These are phyloP conservation scores for Andrena minutula DNA, from an alignment of 2,888 invertebrate species.

Conservation along the genomic window DNA sequence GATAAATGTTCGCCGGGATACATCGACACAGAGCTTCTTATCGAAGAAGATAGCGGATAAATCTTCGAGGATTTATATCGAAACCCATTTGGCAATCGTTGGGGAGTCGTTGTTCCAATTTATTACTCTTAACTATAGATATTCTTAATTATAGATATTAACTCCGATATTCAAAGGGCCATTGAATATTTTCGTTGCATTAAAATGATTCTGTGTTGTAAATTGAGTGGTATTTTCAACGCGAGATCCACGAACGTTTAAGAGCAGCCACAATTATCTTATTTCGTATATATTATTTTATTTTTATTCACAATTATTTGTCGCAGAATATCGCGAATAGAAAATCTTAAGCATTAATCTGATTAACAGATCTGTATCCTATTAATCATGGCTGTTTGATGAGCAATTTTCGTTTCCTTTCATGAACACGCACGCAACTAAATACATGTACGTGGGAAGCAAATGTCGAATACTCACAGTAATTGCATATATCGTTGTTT, in stretches of 20 bases:
- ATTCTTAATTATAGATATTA: too few relatives aligned
- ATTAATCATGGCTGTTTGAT: too few relatives aligned
- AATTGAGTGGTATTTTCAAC: too few relatives aligned
- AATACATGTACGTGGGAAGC: background rate
- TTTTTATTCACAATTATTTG: too few relatives aligned
- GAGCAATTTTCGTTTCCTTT: too few relatives aligned
- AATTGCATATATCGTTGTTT: background rate
- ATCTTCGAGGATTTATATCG: conserved; percentile 58
- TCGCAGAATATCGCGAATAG: too few relatives aligned
- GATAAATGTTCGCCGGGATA: background rate
- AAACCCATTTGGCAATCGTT: conserved; percentile 63
- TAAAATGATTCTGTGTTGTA: background rate
- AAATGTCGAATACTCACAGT: background rate
- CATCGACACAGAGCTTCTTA: conserved; percentile 4
- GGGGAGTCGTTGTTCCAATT: conserved; percentile 54
- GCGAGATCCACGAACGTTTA: too few relatives aligned
- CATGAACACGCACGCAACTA: background rate
- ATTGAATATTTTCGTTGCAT: background rate
- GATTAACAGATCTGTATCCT: too few relatives aligned
- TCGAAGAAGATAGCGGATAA: conserved; percentile 42
- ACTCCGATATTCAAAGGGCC: background rate
- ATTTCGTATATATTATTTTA: too few relatives aligned
- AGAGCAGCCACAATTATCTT: too few relatives aligned
- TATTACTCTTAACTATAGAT: conserved; percentile 52
- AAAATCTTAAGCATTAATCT: too few relatives aligned